These are phyloP conservation scores for Troilus luridus DNA, from an alignment of 2,888 invertebrate genomes.

Conservation along the genomic window DNA sequence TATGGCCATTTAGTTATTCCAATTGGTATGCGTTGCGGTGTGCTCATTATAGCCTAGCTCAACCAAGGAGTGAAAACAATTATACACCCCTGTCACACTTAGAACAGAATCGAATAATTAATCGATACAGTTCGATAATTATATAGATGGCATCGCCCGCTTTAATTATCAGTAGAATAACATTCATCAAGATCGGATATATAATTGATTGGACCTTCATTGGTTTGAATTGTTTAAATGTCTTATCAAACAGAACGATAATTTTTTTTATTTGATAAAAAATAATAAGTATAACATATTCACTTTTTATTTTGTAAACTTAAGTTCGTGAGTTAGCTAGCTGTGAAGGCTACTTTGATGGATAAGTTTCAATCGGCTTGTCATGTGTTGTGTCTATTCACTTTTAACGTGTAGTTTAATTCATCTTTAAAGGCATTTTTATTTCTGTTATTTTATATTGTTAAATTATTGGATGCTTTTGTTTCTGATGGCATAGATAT, in stretches of 20 bases:
- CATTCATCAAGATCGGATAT: background rate
- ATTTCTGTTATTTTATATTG: no score
- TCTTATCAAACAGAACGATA: background rate
- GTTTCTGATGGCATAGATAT: no score
- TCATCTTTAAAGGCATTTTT: no score
- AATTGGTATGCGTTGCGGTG: background rate
- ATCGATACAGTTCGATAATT: constrained; percentile 13
- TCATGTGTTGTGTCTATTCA: no score
- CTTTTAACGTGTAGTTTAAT: no score
- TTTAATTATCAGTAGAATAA: background rate
- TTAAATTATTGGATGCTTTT: no score
- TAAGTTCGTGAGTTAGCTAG: no score
- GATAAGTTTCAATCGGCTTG: no score
- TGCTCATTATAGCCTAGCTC: background rate
- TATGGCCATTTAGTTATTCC: background rate
- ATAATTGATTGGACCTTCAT: background rate
- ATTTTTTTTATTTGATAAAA: no score
- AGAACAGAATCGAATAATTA: constrained; percentile 13
- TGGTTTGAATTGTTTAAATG: background rate
- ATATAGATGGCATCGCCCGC: background rate
- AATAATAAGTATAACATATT: no score
- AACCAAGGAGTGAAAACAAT: constrained; percentile 17
- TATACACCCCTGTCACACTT: background rate
- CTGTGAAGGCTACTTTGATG: no score
- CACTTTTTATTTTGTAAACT: no score